Base-by-base conservation (phyloP, 1,140 invertebrate species). In the Drosophila murphyi region DNA sequence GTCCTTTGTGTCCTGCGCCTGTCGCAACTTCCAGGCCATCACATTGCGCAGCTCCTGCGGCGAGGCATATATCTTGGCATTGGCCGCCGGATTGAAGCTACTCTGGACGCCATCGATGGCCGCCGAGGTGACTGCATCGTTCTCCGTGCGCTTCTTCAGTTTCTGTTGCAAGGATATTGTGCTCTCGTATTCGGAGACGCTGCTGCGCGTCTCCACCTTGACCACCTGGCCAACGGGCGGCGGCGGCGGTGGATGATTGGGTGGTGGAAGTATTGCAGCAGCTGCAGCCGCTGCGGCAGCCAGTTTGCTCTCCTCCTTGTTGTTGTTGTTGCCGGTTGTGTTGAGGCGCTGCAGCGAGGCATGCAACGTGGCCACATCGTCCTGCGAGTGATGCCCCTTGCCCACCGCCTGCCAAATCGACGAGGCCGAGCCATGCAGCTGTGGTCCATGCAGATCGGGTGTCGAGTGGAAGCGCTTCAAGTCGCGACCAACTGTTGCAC, bases 401-500 rank as follows among this genome's bases (percentile, higher is more conserved):
- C 85, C 82, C 2, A 69, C 61, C 2, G 80, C 82, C 57, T 86
- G 81, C 92, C 90, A 80, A 82, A 93, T 89, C 54, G 91, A 93
- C 73, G 87, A 92, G 41, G 70, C 83, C 0, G 92, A 92, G 32
- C 91, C 81, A 29, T 78, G 78, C 31, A 87, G 72, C 62, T 88
- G 83, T 0, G 78, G 60, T 0, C 82, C 82, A 31, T 90, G 88
- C 32, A 98, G 91, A 93, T 98, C 97, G 0, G 97, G 97, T 29
- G 97, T 98, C 55, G 96, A 97, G 91, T 97, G 97, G 93, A 97
- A 98, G 62, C 97, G 95, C 75, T 97, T 96, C 10, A 98, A 94
- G 69, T 92, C 91, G 1, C 82, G 81, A 10, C 80, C 83, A 20
- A 35, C 71, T 45, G 71, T 59, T 20, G 61, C 64, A 0, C 79